These are phyloP conservation scores for Oscheius myriophilus DNA, from an alignment of 2,888 invertebrate species.

Conservation along the genomic window DNA sequence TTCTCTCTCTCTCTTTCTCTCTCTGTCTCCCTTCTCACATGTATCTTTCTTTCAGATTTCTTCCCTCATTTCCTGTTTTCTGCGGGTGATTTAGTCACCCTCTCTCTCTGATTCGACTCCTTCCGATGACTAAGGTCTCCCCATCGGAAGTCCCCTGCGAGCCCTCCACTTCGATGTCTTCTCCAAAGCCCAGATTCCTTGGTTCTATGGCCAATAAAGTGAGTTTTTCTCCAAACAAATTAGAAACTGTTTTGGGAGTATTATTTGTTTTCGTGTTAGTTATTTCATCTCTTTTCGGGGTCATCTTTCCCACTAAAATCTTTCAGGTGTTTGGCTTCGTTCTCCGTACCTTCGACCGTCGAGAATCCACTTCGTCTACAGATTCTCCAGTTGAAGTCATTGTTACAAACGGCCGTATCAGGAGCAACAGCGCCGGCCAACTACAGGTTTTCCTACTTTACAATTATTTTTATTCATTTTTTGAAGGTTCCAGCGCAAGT, in stretches of 20 bases:
- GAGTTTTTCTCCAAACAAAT: background rate
- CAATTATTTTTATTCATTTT: background rate
- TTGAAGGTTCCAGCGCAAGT: conserved; percentile 11
- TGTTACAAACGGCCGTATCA: conserved; percentile 10
- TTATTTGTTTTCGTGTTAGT: no score
- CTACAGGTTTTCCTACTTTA: no score
- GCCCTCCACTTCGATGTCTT: conserved; percentile 5
- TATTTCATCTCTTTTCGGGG: no score
- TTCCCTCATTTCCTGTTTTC: no score
- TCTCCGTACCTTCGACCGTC: conserved; percentile 37
- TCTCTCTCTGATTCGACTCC: no score
- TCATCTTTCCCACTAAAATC: no score
- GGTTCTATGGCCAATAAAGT: conserved; percentile 8
- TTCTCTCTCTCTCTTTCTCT: no score
- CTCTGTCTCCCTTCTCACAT: no score
- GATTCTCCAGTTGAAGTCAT: conserved; percentile 20
- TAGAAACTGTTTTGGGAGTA: no score
- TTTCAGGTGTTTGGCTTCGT: conserved; percentile 38
- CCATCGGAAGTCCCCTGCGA: conserved; percentile 16
- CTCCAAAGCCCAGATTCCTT: conserved; percentile 11
- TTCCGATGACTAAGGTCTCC: conserved; percentile 12
- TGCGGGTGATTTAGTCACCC: no score
- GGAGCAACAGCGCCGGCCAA: conserved; percentile 7
- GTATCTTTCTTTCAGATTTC: no score
- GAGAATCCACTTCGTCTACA: conserved; percentile 38